phyloP scores from a whole-genome alignment of 1,140 invertebrate genomes.

The Listronotus oregonensis region DNA sequence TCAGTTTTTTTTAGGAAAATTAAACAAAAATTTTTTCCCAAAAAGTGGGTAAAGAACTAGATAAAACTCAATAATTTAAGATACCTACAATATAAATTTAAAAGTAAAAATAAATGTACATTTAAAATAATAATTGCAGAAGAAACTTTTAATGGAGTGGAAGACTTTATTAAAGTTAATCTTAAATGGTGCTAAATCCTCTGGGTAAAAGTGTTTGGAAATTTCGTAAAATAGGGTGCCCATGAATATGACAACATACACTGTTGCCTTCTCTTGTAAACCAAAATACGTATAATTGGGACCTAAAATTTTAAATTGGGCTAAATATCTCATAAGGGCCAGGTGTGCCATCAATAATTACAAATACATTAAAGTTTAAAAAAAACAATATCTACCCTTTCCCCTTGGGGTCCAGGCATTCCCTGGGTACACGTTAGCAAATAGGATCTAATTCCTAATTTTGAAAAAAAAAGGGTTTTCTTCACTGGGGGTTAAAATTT shows the following conservation, averaged over 20 bases:
- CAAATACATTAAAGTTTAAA: background rate
- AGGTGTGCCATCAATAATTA: background rate
- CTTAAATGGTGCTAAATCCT: conserved; percentile 75
- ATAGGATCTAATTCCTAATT: conserved; percentile 92
- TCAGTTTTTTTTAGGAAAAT: too few relatives aligned
- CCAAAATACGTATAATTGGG: conserved; percentile 95
- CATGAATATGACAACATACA: conserved; percentile 95
- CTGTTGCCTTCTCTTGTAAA: conserved; percentile 91
- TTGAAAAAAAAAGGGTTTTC: conserved; percentile 82
- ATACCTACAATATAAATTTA: too few relatives aligned
- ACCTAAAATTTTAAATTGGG: conserved; percentile 50
- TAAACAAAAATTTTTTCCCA: too few relatives aligned
- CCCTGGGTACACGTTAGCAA: conserved; percentile 73
- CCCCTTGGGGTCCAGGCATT: conserved; percentile 84
- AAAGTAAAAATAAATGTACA: too few relatives aligned
- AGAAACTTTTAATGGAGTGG: too few relatives aligned
- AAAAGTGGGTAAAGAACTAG: too few relatives aligned
- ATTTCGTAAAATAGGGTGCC: conserved; percentile 91
- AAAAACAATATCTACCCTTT: conserved; percentile 59
- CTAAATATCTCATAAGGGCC: background rate
- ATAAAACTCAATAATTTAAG: too few relatives aligned
- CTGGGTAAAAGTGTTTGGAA: conserved; percentile 76
- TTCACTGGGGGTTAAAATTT: conserved; percentile 67
- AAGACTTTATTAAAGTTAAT: too few relatives aligned
- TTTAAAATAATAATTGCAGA: too few relatives aligned